phyloP scores from a whole-genome alignment of 2,113 vertebrate genomes.

The Podarcis cretensis region DNA sequence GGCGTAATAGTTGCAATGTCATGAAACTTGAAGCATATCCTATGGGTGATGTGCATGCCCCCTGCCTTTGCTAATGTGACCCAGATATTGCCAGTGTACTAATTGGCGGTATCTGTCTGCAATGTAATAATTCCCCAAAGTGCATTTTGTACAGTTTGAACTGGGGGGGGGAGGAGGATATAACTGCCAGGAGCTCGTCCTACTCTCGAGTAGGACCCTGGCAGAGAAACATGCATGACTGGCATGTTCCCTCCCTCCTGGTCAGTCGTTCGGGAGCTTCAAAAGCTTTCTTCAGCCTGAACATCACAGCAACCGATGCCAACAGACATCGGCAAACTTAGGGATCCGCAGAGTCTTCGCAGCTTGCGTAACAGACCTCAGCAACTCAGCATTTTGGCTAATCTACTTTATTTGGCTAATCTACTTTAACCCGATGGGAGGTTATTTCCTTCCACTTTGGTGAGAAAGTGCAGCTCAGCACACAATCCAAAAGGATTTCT shows the following conservation, averaged over 20 bases:
- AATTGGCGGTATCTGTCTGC: neutral
- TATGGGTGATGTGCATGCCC: neutral
- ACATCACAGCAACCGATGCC: too few species aligned
- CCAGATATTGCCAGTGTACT: neutral
- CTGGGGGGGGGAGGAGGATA: neutral
- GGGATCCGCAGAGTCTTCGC: too few species aligned
- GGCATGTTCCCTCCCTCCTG: too few species aligned
- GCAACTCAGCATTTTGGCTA: too few species aligned
- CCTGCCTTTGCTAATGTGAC: neutral
- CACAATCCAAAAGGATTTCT: conserved; percentile 1
- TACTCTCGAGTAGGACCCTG: too few species aligned
- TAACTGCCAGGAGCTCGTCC: neutral
- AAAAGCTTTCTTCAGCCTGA: too few species aligned
- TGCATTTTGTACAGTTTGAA: neutral
- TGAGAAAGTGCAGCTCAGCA: neutral
- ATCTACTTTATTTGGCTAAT: too few species aligned
- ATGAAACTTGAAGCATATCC: neutral
- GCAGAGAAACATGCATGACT: too few species aligned
- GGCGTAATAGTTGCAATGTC: neutral
- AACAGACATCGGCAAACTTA: too few species aligned
- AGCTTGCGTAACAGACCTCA: too few species aligned
- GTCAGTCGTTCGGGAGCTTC: too few species aligned
- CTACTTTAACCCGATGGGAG: too few species aligned
- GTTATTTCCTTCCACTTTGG: neutral
- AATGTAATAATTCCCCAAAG: neutral